These are phyloP conservation scores for Dendrocincla fuliginosa DNA, from an alignment of 2,797 vertebrate species.

Conservation along the genomic window DNA sequence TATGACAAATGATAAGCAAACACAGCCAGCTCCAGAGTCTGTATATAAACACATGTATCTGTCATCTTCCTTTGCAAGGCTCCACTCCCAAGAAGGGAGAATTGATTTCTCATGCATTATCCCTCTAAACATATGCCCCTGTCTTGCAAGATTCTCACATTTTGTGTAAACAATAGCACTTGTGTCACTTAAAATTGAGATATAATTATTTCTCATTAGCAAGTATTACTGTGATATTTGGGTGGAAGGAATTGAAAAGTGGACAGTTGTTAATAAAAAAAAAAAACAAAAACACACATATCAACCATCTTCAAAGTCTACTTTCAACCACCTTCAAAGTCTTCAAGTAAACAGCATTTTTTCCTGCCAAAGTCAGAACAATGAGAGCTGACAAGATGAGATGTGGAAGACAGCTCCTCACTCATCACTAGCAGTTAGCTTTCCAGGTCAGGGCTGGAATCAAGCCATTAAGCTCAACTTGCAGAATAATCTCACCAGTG, in stretches of 20 bases:
- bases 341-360: not conserved
- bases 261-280: not conserved
- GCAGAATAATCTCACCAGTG: not conserved
- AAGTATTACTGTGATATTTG: not conserved
- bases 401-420: not conserved
- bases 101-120: not conserved
- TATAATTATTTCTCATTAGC: constrained; percentile 29
- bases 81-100: not conserved
- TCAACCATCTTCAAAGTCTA: not conserved
- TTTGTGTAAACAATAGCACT: constrained; percentile 33
- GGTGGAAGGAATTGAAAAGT: not conserved
- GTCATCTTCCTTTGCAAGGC: constrained; percentile 18
- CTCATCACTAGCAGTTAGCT: not conserved
- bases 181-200: constrained; percentile 7
- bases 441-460: not conserved
- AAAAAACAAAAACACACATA: not conserved
- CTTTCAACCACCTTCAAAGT: not conserved
- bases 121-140: constrained; percentile 9
- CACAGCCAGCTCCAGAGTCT: not conserved
- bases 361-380: not conserved
- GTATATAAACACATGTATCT: constrained; percentile 11
- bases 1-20: constrained; percentile 21
- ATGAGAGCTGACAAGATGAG: not conserved
- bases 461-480: not conserved
- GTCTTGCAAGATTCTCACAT: constrained; percentile 4